Evolutionary conservation across 2,797 vertebrate species (phyloP), one percentile per base, ranked within the genome.

Genomic region (Eulemur mongoz): DNA sequence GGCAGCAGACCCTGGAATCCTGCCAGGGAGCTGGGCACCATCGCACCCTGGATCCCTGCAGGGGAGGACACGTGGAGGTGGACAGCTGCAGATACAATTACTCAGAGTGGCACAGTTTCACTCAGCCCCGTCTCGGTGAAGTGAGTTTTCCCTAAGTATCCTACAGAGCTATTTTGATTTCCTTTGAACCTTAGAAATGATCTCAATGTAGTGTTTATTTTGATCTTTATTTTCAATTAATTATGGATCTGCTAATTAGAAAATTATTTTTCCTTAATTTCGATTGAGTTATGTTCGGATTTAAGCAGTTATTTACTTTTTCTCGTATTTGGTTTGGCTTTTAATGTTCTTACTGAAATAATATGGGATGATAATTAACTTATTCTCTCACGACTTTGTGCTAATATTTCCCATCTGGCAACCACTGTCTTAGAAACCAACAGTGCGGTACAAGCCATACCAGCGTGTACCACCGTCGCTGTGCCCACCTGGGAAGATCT

Each of bases 51-150:
- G 95, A 96, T 20, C 15, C 89, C 48, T 70, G 76, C 89, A 91
- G 98, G 79, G 98, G 97, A 91, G 98, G 98, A 70, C 98, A 97
- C 1, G 0, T 96, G n/a, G 70, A 98, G 82, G 7, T 89, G 91
- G 99, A 99, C 83, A 95, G 93, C 0, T 97, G 98, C 83, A 98
- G 97, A 98, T 97, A 98, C 82, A 95, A 94, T 0, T 99, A 98
- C 93, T 98, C 99, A 0, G 99, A 99, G 70, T 99, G 99, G 99
- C 98, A 98, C 67, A 98, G 82, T 97, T 99, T 98, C 95, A 99
- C 98, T 48, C 98, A 98, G 89, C 95, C 97, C 93, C 98, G 95
- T 72, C 98, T 99, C 48, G 98, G 98, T 2, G 99, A 99, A 98
- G 99, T 99, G 98, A 98, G 98, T 98, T 86, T 86, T 93, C 52